Conservation (phyloP, 2,797 vertebrate species). For the Kryptolebias ocellatus region DNA sequence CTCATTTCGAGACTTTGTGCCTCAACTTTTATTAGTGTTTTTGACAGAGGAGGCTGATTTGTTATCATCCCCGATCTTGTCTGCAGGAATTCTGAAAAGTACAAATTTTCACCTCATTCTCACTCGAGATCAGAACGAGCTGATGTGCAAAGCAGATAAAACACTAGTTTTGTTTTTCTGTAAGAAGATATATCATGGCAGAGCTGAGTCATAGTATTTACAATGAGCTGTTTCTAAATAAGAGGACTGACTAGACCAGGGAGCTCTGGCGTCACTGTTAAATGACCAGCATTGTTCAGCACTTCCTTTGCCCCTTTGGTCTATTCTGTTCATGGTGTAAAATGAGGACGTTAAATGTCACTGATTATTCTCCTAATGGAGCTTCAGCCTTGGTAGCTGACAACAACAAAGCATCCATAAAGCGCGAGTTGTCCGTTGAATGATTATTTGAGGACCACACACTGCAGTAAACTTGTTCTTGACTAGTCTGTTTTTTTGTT, state of each 20-base stretch:
- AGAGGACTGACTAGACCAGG: slow-evolving; percentile 5
- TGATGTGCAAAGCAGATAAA: slow-evolving; percentile 7
- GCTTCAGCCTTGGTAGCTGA: slow-evolving; percentile 39
- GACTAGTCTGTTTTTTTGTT: not conserved
- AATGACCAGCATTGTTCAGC: slow-evolving; percentile 35
- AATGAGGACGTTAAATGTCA: slow-evolving; percentile 57
- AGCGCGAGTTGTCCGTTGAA: slow-evolving; percentile 49
- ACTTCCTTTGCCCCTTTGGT: slow-evolving; percentile 31
- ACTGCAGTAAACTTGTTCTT: slow-evolving; percentile 23
- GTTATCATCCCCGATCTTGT: slow-evolving; percentile 38
- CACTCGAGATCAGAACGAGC: slow-evolving; percentile 19
- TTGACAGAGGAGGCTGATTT: slow-evolving; percentile 46
- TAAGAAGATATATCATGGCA: slow-evolving; percentile 32
- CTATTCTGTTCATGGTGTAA: slow-evolving; percentile 55
- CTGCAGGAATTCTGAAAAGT: slow-evolving; percentile 23
- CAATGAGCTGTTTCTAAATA: slow-evolving; percentile 10
- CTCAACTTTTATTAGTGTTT: slow-evolving; percentile 38
- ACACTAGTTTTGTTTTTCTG: slow-evolving; percentile 1
- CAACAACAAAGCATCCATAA: slow-evolving; percentile 53
- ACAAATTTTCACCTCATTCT: slow-evolving; percentile 29
- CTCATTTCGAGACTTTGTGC: slow-evolving; percentile 22
- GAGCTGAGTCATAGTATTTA: slow-evolving; percentile 3
- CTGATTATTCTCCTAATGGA: slow-evolving; percentile 56
- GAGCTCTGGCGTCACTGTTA: slow-evolving; percentile 8
- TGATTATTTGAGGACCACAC: slow-evolving; percentile 51